A percentile compares a stretch with the other conserved stretches of the same genome.
Evolutionary conservation across 2,888 invertebrate genomes (phyloP).

Genomic region (Pollenia labialis): DNA sequence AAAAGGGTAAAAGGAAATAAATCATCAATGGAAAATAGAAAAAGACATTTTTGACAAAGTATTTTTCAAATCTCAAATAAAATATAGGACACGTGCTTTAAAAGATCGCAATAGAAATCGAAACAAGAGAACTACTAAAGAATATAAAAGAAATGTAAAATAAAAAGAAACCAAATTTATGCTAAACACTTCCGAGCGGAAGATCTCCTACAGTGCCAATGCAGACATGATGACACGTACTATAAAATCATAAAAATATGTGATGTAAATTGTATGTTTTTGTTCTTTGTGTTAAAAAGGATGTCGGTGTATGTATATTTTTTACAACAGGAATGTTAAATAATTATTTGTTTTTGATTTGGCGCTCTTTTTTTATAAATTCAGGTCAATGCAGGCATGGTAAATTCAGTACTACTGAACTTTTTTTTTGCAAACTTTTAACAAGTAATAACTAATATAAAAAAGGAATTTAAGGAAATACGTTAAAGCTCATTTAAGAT

Average conservation of each 20-base stretch:
- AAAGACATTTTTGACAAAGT: conserved; percentile 19
- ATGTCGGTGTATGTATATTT: not conserved
- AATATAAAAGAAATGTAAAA: conserved; percentile 10
- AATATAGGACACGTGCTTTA: conserved; percentile 64
- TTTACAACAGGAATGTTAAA: not conserved
- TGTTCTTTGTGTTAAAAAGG: not conserved
- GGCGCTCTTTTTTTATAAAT: conserved; percentile 19
- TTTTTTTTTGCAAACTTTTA: too few relatives aligned
- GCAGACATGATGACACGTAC: conserved; percentile 39
- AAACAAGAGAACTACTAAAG: conserved; percentile 35
- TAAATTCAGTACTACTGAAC: too few relatives aligned
- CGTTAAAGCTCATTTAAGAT: too few relatives aligned
- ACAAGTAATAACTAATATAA: too few relatives aligned
- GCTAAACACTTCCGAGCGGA: conserved; percentile 59
- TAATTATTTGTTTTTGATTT: conserved; percentile 33
- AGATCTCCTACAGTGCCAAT: conserved; percentile 62
- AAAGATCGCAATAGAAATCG: conserved; percentile 3
- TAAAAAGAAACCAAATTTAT: conserved; percentile 45
- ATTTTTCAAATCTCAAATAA: conserved; percentile 14
- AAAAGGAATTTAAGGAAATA: too few relatives aligned
- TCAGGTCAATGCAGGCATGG: too few relatives aligned
- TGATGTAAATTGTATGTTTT: conserved; percentile 18
- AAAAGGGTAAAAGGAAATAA: conserved; percentile 49
- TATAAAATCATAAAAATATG: conserved; percentile 34
- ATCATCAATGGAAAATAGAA: conserved; percentile 40